phyloP scores from a whole-genome alignment of 2,888 invertebrate genomes.

The Tetropium fuscum region DNA sequence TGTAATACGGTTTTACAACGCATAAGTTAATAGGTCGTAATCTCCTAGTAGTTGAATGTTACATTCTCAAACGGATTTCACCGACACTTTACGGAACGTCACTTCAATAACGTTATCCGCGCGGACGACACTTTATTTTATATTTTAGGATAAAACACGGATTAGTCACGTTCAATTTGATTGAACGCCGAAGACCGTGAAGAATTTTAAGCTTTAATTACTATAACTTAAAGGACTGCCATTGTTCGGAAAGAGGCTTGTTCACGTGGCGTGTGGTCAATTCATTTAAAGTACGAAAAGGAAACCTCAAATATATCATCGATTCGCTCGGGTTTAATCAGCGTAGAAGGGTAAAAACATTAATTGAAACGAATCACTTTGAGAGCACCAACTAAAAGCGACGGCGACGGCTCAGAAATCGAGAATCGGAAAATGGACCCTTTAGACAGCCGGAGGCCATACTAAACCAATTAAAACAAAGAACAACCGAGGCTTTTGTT shows the following conservation, averaged over 20 bases:
- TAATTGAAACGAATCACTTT: conserved; percentile 58
- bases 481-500: conserved; percentile 54
- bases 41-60: conserved; percentile 7
- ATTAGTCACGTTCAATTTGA: conserved; percentile 20
- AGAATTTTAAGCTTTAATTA: conserved; percentile 6
- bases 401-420: conserved; percentile 42
- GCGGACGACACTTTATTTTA: conserved; percentile 29
- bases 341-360: conserved; percentile 50
- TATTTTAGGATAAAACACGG: conserved; percentile 15
- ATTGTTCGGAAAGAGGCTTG: conserved; percentile 5
- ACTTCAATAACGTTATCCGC: conserved; percentile 4
- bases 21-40: conserved; percentile 21
- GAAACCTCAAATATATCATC: conserved; percentile 32
- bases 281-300: conserved; percentile 22
- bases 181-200: not conserved
- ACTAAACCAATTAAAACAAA: conserved; percentile 59
- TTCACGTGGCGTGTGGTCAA: conserved; percentile 19
- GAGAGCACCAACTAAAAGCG: conserved; percentile 45
- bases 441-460: conserved; percentile 52
- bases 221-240: conserved; percentile 1
- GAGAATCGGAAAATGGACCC: conserved; percentile 52
- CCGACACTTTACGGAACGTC: not conserved
- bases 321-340: conserved; percentile 48
- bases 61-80: conserved; percentile 18
- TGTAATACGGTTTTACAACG: conserved; percentile 20